Evolutionary conservation across 2,888 invertebrate species (phyloP), one percentile per base, ranked within the genome.

Genomic region (Seira musarum): DNA sequence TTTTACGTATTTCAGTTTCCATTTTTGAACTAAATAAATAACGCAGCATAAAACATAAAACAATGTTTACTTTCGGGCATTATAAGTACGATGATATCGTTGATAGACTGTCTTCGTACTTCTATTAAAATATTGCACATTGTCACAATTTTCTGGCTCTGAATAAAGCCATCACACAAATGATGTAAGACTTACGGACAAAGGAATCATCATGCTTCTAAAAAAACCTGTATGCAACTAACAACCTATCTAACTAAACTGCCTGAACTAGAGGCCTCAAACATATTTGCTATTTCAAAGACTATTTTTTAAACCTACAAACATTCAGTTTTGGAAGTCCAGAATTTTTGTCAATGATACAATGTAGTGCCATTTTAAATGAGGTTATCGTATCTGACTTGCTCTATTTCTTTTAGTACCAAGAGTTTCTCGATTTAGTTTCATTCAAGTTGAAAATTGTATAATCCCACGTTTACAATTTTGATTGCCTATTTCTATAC

Each of bases 261-360:
- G n/a, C n/a, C n/a, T n/a, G n/a, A n/a, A n/a, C n/a, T n/a, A n/a
- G n/a, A n/a, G n/a, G n/a, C n/a, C n/a, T n/a, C n/a, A n/a, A n/a
- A 30, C 67, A 24, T 17, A 40, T 24, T 22, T 53, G 65, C 21
- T 24, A 10, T 8, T 35, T 35, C 40, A 30, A 6, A 13, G 8
- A 21, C 22, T 49, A 46, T n/a, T 64, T 49, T 25, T 19, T 46
- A 2, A 64, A 10, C 72, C 35, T 40, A 24, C 35, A 15, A 21
- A 46, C 24, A 63, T 67, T 53, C 75, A 76, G 75, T 76, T 76
- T 69, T n/a, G 75, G 75, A 76, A 76, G 75, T 76, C 75, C 75
- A 76, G 75, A 76, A 76, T 76, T 76, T 76, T 69, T 63, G 68
- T 57, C 17, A 60, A 17, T 60, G 17, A 60, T 40, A 2, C 19